Base-by-base conservation (phyloP, 2,888 invertebrate genomes). In the Drosophila paramelanica region DNA sequence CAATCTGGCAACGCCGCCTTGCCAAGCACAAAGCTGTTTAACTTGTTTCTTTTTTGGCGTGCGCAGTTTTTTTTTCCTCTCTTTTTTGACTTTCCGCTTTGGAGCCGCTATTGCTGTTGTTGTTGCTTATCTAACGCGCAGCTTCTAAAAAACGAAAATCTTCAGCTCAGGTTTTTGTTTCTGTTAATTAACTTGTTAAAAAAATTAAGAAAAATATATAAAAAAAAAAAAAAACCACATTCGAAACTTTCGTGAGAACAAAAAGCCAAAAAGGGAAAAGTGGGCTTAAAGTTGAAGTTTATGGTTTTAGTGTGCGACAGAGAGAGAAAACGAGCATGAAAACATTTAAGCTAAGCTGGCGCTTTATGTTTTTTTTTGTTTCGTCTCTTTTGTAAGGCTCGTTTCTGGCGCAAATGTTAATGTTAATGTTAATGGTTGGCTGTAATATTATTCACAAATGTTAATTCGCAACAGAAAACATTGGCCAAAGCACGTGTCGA, bases 1-100 rank as follows among this genome's bases (percentile, higher is more conserved):
- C 81, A 67, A 56, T 82, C 87, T 87, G 83, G 83, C 83, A 84
- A 87, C 83, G 61, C 84, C 61, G 64, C 20, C 38, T 23, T 57
- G 60, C 72, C 61, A 62, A 67, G 60, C 66, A 38, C 64, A 88
- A 82, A 85, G 85, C 82, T 83, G 83, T 84, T 81, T 75, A 83
- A 83, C 83, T 87, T 84, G 83, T 83, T 87, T 86, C 82, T 84
- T 82, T 81, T 85, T 87, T 65, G 73, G 85, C 81, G 85, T 87
- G 83, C 87, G 87, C 80, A 88, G 79, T 83, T 73, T 74, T 75
- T 82, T 66, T 67, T 73, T 23, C 59, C 55, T 27, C 6, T 62
- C 20, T 56, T 56, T 67, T 67, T 77, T 62, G 73, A 61, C 68
- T 70, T 79, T 75, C 58, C 64, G 86, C 73, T 77, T 75, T 81